These are phyloP conservation scores for Anolis apletophallus DNA, from an alignment of 2,797 vertebrate genomes.

Conservation along the genomic window DNA sequence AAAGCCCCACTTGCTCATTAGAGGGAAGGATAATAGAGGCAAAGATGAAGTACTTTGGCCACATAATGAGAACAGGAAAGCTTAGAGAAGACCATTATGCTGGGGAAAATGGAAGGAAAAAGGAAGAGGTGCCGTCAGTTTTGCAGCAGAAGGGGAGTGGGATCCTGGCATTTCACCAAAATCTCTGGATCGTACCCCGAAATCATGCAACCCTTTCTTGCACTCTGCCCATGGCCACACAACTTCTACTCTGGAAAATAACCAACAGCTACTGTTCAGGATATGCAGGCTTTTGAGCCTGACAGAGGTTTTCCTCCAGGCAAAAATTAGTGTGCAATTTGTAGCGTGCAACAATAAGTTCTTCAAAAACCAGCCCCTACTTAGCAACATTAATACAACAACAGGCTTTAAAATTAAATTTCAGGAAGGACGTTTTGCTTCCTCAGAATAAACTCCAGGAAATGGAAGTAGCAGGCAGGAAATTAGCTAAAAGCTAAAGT, in stretches of 20 bases:
- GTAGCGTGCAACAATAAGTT: not conserved
- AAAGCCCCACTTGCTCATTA: too few relatives aligned
- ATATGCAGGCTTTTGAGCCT: not conserved
- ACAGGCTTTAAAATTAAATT: slow-evolving; percentile 62
- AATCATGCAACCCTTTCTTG: not conserved
- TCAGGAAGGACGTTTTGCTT: slow-evolving; percentile 77
- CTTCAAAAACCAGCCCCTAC: not conserved
- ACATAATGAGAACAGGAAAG: too few relatives aligned
- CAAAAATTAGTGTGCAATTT: not conserved
- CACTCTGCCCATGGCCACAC: not conserved
- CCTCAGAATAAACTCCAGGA: slow-evolving; percentile 77
- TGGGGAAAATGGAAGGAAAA: too few relatives aligned
- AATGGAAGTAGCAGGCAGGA: slow-evolving; percentile 78
- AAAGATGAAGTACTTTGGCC: too few relatives aligned
- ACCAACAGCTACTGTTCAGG: not conserved
- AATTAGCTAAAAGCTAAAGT: slow-evolving; percentile 72
- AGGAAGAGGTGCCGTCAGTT: too few relatives aligned
- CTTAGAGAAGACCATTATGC: too few relatives aligned
- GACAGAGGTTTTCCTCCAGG: not conserved
- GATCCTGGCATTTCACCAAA: not conserved
- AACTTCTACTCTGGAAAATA: not conserved
- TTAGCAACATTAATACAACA: slow-evolving; percentile 14
- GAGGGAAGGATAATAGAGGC: too few relatives aligned
- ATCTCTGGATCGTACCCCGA: not conserved
- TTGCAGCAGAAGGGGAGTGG: not conserved